These are phyloP conservation scores for Capra hircus DNA, from an alignment of 2,113 vertebrate genomes.

Conservation along the genomic window DNA sequence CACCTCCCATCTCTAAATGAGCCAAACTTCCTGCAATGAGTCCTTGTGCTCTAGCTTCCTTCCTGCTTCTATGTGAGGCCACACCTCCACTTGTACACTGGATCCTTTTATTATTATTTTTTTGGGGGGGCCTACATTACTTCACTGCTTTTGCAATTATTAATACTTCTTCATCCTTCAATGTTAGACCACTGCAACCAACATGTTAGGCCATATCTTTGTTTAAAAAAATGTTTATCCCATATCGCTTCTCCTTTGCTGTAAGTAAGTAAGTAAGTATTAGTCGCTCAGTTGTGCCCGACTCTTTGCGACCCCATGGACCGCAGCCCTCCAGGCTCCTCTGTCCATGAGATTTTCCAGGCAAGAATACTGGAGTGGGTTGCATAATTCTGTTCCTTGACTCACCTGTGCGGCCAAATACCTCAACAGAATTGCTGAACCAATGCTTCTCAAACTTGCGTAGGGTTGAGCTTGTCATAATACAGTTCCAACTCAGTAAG, in stretches of 20 bases:
- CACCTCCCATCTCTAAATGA: not conserved
- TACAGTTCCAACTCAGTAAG: not conserved
- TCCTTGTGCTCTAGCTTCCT: not conserved
- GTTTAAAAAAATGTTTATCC: not conserved
- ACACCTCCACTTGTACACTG: accelerated
- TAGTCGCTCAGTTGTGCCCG: no score
- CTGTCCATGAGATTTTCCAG: no score
- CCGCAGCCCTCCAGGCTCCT: no score
- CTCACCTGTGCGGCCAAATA: not conserved
- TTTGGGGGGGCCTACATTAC: not conserved
- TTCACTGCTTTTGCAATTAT: not conserved
- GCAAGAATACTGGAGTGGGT: no score
- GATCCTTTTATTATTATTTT: not conserved
- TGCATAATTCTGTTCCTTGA: not conserved
- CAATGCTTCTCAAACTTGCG: not conserved
- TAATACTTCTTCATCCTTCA: not conserved
- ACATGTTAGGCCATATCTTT: not conserved
- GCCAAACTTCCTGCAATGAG: accelerated
- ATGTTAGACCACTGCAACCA: not conserved
- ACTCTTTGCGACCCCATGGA: no score
- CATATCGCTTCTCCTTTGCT: not conserved
- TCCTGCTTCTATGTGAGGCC: not conserved
- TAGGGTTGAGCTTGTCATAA: no score
- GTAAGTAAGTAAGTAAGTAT: no score
- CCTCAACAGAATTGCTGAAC: not conserved